phyloP scores from a whole-genome alignment of 2,113 vertebrate genomes.

The Anthoscopus minutus region DNA sequence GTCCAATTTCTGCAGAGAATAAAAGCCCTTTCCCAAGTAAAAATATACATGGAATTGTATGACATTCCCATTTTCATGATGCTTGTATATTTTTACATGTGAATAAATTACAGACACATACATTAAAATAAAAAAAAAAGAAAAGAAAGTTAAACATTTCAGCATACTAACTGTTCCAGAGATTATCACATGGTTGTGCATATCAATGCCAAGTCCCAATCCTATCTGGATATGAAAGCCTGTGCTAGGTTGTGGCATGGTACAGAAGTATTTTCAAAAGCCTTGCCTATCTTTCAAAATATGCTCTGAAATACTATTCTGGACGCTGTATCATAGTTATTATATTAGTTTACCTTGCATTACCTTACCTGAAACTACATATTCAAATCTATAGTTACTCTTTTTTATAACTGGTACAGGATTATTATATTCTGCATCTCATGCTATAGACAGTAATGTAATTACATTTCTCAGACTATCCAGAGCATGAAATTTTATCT shows the following conservation, averaged over 20 bases:
- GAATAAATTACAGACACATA: not conserved
- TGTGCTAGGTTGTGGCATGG: fast-evolving
- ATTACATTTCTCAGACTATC: not conserved
- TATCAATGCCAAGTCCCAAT: not conserved
- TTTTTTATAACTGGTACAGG: not conserved
- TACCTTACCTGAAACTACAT: not conserved
- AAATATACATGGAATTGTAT: not conserved
- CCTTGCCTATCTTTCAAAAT: not conserved
- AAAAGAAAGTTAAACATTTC: not conserved
- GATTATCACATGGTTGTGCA: not conserved
- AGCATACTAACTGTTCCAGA: not conserved
- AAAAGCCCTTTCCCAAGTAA: not conserved
- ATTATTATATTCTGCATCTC: not conserved
- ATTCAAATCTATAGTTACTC: not conserved
- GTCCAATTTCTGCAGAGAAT: not conserved
- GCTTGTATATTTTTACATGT: not conserved
- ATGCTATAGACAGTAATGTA: not conserved
- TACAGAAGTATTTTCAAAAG: not conserved
- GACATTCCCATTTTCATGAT: not conserved
- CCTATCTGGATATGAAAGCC: not conserved
- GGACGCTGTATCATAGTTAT: not conserved
- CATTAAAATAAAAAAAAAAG: not conserved
- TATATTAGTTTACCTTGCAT: not conserved
- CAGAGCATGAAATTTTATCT: not conserved
- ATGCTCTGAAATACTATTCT: not conserved